Conservation (phyloP, 2,113 vertebrate species). For the Accipiter virgatus region DNA sequence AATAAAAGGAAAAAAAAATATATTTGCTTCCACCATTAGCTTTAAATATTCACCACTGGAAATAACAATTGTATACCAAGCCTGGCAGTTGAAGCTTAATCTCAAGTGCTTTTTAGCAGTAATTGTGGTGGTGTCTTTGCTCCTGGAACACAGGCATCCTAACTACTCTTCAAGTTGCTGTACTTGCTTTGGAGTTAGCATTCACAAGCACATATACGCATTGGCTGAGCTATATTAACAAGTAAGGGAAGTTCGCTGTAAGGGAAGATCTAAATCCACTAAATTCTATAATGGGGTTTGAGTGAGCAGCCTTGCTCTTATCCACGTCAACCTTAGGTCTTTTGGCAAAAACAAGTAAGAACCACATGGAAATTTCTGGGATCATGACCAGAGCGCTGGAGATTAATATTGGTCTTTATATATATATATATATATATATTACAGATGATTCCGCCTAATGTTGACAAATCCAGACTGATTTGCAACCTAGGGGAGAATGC, state of each 20-base stretch:
- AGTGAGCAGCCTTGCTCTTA: background rate
- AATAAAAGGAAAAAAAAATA: background rate
- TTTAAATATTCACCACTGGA: background rate
- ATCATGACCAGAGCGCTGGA: background rate
- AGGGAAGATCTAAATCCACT: background rate
- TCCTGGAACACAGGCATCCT: background rate
- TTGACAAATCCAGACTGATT: background rate
- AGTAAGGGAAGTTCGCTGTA: background rate
- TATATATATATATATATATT: background rate
- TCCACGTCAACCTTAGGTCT: background rate
- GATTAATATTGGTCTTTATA: background rate
- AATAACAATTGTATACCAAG: background rate
- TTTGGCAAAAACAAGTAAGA: background rate
- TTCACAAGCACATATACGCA: background rate
- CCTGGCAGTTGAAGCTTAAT: background rate
- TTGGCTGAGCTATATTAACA: background rate
- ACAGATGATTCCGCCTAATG: background rate
- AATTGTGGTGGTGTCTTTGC: background rate
- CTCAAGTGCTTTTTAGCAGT: background rate
- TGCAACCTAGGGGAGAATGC: background rate
- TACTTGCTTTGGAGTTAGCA: background rate
- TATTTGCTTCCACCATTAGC: background rate
- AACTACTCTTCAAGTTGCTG: background rate
- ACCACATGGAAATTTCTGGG: background rate
- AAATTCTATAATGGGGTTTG: background rate